These are phyloP conservation scores for Lipophrys pholis DNA, from an alignment of 2,113 vertebrate species.

Conservation along the genomic window DNA sequence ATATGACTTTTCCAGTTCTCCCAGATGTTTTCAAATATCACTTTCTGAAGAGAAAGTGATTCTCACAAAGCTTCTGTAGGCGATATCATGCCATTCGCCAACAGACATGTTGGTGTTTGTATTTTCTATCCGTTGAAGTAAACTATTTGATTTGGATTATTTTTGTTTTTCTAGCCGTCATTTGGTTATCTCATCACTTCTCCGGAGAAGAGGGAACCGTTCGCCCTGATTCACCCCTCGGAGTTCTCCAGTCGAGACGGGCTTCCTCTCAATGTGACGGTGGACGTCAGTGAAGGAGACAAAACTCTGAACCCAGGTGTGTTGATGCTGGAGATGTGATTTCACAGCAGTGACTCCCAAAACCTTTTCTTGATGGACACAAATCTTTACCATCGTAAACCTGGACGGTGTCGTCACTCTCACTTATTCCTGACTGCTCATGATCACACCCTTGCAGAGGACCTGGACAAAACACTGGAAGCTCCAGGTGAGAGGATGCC, in stretches of 20 bases:
- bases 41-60: too few species aligned
- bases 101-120: too few species aligned
- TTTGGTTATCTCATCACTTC: conserved; percentile 96
- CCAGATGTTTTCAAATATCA: too few species aligned
- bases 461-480: conserved; percentile 80
- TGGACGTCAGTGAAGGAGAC: conserved; percentile 73
- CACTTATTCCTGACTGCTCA: background rate
- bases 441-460: conserved; percentile 71
- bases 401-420: too few species aligned
- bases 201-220: conserved; percentile 91
- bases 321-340: background rate
- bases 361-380: too few species aligned
- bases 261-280: conserved; percentile 67
- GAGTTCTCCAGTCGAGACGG: conserved; percentile 72
- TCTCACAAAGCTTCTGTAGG: too few species aligned
- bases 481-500: conserved; percentile 64
- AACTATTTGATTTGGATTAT: background rate
- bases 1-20: too few species aligned
- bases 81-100: too few species aligned
- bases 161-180: conserved; percentile 86
- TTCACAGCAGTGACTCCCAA: too few species aligned
- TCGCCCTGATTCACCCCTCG: conserved; percentile 87
- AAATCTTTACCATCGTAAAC: too few species aligned
- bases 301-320: conserved; percentile 85
- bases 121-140: too few species aligned